These are phyloP conservation scores for Poecilia picta DNA, from an alignment of 2,797 vertebrate genomes.

Conservation along the genomic window DNA sequence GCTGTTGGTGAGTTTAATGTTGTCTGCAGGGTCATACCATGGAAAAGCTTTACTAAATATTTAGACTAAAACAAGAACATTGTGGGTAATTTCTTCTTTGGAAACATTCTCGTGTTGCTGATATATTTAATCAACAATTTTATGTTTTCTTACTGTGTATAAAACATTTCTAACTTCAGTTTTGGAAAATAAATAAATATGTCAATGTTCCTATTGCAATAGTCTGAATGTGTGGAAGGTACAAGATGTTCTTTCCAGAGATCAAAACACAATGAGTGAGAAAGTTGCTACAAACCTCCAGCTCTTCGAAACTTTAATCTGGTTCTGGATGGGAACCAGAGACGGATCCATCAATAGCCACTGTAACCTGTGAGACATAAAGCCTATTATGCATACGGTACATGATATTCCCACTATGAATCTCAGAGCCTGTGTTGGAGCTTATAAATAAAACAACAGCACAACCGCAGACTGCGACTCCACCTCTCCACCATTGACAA, in stretches of 20 bases:
- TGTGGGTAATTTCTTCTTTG: too few relatives aligned
- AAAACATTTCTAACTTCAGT: background rate
- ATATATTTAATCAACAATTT: background rate
- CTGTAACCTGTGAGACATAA: conserved; percentile 25
- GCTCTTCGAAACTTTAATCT: conserved; percentile 26
- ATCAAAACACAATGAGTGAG: conserved; percentile 31
- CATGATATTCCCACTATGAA: conserved; percentile 39
- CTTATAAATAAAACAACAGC: conserved; percentile 68
- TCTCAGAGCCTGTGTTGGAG: conserved; percentile 51
- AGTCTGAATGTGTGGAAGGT: background rate
- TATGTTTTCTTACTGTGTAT: background rate
- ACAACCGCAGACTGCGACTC: conserved; percentile 46
- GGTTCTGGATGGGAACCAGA: conserved; percentile 21
- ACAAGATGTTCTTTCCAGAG: conserved; percentile 10
- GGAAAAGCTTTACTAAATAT: too few relatives aligned
- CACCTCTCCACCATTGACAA: conserved; percentile 51
- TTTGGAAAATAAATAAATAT: background rate
- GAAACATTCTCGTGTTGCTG: background rate
- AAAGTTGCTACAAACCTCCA: conserved; percentile 35
- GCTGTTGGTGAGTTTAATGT: too few relatives aligned
- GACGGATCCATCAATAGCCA: conserved; percentile 18
- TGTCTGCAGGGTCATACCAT: too few relatives aligned
- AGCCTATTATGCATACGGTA: conserved; percentile 24
- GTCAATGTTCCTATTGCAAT: conserved; percentile 1
- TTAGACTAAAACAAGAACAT: too few relatives aligned